Percentiles rank a stretch among this genome's conserved stretches.
Evolutionary conservation across 1,140 invertebrate species (phyloP).

Genomic region (Drosophila virilis): DNA sequence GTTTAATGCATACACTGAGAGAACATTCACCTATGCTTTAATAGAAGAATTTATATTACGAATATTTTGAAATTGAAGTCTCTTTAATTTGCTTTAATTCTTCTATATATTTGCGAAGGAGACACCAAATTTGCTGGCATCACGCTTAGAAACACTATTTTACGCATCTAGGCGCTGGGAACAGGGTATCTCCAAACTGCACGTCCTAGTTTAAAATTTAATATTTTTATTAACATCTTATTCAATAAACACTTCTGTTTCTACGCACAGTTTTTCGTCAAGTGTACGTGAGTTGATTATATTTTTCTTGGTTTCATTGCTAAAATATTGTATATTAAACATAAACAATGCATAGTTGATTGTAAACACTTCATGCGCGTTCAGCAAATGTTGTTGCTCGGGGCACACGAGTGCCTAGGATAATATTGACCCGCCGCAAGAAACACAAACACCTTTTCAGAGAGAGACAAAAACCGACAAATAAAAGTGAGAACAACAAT

Average conservation of each 20-base stretch:
- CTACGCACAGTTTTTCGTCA: neutral
- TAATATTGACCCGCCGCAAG: slow-evolving; percentile 50
- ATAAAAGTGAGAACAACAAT: slow-evolving; percentile 28
- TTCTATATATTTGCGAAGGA: no score
- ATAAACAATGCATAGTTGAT: slow-evolving; percentile 30
- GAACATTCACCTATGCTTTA: no score
- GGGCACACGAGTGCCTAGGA: slow-evolving; percentile 21
- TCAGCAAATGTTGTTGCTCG: slow-evolving; percentile 20
- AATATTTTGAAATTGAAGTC: no score
- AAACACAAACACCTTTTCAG: slow-evolving; percentile 27
- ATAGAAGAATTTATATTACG: no score
- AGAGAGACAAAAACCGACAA: slow-evolving; percentile 33
- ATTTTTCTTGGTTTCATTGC: slow-evolving; percentile 25
- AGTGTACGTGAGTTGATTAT: slow-evolving; percentile 16
- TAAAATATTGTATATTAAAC: slow-evolving; percentile 29
- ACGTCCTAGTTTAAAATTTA: neutral
- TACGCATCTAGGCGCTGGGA: no score
- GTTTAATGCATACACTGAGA: no score
- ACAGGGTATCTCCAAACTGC: no score
- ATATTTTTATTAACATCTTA: neutral
- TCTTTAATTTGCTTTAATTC: no score
- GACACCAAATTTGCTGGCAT: no score
- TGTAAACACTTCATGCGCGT: slow-evolving; percentile 30
- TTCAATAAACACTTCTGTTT: neutral
- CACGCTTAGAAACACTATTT: no score